A percentile compares a stretch with the other conserved stretches of the same genome.
Conservation (phyloP, 92 coral and sea anemone species). For the Siderastrea radians region DNA sequence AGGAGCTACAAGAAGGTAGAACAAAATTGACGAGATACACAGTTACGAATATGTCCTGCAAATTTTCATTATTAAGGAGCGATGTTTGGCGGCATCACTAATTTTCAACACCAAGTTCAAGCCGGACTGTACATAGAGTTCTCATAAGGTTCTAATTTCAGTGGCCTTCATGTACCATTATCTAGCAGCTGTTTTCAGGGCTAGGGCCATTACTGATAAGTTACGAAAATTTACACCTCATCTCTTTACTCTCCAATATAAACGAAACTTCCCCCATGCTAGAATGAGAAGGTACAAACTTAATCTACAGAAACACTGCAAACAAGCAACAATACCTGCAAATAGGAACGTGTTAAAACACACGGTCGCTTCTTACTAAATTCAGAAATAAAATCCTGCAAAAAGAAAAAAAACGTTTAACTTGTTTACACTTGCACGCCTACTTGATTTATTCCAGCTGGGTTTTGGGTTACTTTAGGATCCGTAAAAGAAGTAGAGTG, state of each 20-base stretch:
- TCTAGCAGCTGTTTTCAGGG: too few relatives aligned
- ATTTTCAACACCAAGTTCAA: too few relatives aligned
- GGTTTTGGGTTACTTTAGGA: neutral
- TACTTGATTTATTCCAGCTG: neutral
- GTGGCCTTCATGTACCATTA: too few relatives aligned
- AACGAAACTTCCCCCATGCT: neutral
- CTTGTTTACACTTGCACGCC: neutral
- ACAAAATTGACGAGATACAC: neutral
- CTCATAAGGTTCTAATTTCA: too few relatives aligned
- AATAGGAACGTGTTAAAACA: slow-evolving; percentile 90
- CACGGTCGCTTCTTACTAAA: slow-evolving; percentile 95
- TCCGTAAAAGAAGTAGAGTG: neutral
- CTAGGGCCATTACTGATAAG: too few relatives aligned
- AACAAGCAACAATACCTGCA: slow-evolving; percentile 77
- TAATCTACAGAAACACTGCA: neutral
- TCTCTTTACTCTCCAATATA: neutral
- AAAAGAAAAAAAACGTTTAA: neutral
- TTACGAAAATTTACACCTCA: too few relatives aligned
- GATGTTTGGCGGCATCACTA: too few relatives aligned
- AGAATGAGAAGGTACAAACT: neutral
- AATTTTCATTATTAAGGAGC: too few relatives aligned
- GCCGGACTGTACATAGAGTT: too few relatives aligned
- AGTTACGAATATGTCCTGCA: too few relatives aligned
- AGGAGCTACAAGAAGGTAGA: slow-evolving; percentile 59
- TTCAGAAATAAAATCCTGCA: slow-evolving; percentile 92